These are phyloP conservation scores for Acronicta aceris DNA, from an alignment of 2,888 invertebrate genomes.

Conservation along the genomic window DNA sequence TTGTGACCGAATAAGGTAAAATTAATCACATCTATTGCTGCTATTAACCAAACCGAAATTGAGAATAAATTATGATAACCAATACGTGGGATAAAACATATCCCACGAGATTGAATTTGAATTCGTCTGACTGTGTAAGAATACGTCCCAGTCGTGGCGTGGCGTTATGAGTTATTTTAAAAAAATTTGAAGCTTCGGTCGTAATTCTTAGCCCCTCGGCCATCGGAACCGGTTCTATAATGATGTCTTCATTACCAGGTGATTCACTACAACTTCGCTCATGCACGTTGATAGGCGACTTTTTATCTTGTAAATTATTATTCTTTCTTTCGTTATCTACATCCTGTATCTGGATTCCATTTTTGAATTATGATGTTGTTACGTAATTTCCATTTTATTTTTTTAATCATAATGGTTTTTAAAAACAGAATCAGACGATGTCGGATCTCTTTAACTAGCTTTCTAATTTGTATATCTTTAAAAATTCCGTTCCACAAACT, in stretches of 20 bases:
- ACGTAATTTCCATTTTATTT: slow-evolving; percentile 18
- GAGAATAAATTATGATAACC: not conserved
- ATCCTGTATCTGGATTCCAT: slow-evolving; percentile 43
- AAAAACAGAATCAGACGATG: not conserved
- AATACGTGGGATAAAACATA: slow-evolving; percentile 31
- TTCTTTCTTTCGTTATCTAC: slow-evolving; percentile 42
- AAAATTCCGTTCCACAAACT: slow-evolving; percentile 19
- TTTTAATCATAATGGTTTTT: slow-evolving; percentile 2
- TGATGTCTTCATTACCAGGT: slow-evolving; percentile 85
- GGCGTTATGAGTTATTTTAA: slow-evolving; percentile 30
- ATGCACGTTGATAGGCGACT: slow-evolving; percentile 59
- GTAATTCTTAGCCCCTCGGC: slow-evolving; percentile 47
- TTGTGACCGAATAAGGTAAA: not conserved
- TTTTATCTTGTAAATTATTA: slow-evolving; percentile 61
- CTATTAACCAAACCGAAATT: no score
- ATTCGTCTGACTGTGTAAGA: slow-evolving; percentile 48
- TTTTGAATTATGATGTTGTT: slow-evolving; percentile 25
- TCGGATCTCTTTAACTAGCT: not conserved
- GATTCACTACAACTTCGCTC: slow-evolving; percentile 75
- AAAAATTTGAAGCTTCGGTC: slow-evolving; percentile 44
- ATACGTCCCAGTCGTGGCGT: slow-evolving; percentile 31
- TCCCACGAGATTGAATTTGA: slow-evolving; percentile 36
- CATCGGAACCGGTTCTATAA: slow-evolving; percentile 80
- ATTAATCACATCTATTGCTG: slow-evolving; percentile 1
- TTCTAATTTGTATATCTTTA: slow-evolving; percentile 1